phyloP scores from a whole-genome alignment of 2,113 vertebrate genomes.

The Sphaerodactylus townsendi region DNA sequence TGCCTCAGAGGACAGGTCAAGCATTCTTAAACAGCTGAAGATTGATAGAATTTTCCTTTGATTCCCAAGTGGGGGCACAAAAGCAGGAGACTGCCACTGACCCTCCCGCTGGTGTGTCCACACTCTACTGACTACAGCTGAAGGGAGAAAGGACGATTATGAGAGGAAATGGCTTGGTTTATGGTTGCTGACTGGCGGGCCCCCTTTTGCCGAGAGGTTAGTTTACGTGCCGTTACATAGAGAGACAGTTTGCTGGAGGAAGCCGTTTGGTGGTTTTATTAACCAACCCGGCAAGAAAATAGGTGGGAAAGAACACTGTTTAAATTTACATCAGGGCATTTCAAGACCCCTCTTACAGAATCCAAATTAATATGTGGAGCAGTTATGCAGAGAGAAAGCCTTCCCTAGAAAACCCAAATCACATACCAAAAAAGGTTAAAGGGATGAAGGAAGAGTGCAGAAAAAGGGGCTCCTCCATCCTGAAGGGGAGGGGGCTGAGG shows the following conservation, averaged over 20 bases:
- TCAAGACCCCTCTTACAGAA: neutral
- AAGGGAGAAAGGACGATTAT: neutral
- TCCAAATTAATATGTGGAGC: neutral
- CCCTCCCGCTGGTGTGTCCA: neutral
- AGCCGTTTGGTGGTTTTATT: neutral
- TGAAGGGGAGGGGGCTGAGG: too few species aligned
- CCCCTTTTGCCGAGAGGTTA: neutral
- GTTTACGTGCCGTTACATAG: neutral
- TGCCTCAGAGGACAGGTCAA: conserved; percentile 15
- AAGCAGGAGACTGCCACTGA: neutral
- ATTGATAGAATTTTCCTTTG: conserved; percentile 3
- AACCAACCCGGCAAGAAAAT: neutral
- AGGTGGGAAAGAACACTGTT: neutral
- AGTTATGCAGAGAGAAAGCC: neutral
- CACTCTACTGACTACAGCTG: neutral
- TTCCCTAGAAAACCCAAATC: too few species aligned
- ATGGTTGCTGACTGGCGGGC: neutral
- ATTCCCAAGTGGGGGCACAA: neutral
- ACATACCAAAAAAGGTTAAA: too few species aligned
- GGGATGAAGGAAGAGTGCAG: too few species aligned
- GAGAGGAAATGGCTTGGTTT: neutral
- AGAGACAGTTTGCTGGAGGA: neutral
- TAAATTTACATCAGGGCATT: neutral
- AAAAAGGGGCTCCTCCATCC: too few species aligned
- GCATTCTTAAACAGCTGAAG: conserved; percentile 34